Evolutionary conservation across 2,888 invertebrate species (phyloP).

Genomic region (Uloborus plumipes): DNA sequence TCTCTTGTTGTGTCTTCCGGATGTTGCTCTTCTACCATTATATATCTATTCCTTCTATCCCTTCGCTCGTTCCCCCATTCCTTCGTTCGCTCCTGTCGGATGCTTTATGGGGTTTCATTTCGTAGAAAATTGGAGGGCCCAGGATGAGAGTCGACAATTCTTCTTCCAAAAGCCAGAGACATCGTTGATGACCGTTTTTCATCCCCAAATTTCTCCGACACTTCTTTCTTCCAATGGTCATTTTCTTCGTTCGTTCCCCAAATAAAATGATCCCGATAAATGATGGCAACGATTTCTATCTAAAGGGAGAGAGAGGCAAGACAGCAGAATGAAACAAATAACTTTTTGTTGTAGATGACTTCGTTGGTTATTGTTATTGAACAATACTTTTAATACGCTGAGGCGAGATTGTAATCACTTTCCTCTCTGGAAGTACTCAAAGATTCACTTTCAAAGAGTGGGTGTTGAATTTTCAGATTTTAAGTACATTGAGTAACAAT

Average conservation of each 20-base stretch:
- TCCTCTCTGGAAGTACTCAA: not conserved
- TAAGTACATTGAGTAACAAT: no score
- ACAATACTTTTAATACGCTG: constrained; percentile 32
- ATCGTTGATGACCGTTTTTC: constrained; percentile 56
- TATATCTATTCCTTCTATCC: constrained; percentile 34
- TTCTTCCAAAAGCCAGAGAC: constrained; percentile 48
- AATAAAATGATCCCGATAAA: constrained; percentile 61
- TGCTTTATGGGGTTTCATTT: constrained; percentile 63
- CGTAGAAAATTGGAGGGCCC: constrained; percentile 59
- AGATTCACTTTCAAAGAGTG: no score
- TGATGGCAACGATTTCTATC: constrained; percentile 54
- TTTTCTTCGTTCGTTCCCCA: constrained; percentile 43
- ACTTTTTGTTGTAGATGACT: constrained; percentile 27
- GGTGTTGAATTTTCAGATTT: no score
- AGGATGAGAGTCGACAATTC: constrained; percentile 56
- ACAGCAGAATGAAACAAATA: constrained; percentile 40
- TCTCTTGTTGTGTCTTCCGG: constrained; percentile 52
- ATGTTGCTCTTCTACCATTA: constrained; percentile 44
- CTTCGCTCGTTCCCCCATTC: constrained; percentile 1
- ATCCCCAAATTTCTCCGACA: constrained; percentile 42
- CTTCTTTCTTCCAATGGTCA: constrained; percentile 39
- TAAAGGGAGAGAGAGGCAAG: not conserved
- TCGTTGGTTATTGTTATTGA: constrained; percentile 40
- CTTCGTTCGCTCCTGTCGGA: constrained; percentile 28
- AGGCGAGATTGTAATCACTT: constrained; percentile 15